Base-by-base conservation (phyloP, 2,797 vertebrate species). In the Brachyalestes nurse region DNA sequence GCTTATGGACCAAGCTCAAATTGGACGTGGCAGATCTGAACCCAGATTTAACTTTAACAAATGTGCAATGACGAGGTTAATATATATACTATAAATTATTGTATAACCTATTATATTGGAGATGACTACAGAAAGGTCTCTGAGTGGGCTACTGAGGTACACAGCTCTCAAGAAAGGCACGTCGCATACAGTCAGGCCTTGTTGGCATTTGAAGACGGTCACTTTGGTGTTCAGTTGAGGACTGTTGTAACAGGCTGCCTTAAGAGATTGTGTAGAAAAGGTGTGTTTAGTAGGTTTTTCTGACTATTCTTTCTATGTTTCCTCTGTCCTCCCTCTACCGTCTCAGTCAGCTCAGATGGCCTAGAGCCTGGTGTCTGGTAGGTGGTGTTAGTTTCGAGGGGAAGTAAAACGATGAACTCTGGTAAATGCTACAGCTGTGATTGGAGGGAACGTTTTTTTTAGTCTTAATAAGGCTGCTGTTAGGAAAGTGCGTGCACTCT, bases 391-490 rank as follows among this genome's bases (percentile, higher is more conserved):
- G 1, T 9, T 9, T 2, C 1, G 19, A 6, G 7, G 5, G 23
- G 28, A 6, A 16, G 42, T 45, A 28, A 45, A 45, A 45, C 42
- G 9, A 14, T 1, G 53, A 34, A 40, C 6, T 21, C 53, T 71
- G 49, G 7, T 6, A 71, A 71, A 23, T 28, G 49, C 49, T 23
- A 23, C 4, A 71, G 12, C 17, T 57, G 7, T n/a, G 4, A 19
- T 72, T 6, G 8, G 28, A 53, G 49, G 12, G 21, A 13, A 5
- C 13, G 2, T 40, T 55, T 57, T 7, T n/a, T 8, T 38, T 40
- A 57, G 51, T 57, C 49, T 72, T 72, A 72, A 72, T 40, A 72
- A 72, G 49, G 19, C 47, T 57, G 51, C 25, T 38, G 49, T 72
- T 47, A 42, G 21, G 34, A 66, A 23, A 71, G 17, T 49, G 70